Evolutionary conservation across 2,113 vertebrate genomes (phyloP), one percentile per base, ranked within the genome.

Genomic region (Nipponia nippon): DNA sequence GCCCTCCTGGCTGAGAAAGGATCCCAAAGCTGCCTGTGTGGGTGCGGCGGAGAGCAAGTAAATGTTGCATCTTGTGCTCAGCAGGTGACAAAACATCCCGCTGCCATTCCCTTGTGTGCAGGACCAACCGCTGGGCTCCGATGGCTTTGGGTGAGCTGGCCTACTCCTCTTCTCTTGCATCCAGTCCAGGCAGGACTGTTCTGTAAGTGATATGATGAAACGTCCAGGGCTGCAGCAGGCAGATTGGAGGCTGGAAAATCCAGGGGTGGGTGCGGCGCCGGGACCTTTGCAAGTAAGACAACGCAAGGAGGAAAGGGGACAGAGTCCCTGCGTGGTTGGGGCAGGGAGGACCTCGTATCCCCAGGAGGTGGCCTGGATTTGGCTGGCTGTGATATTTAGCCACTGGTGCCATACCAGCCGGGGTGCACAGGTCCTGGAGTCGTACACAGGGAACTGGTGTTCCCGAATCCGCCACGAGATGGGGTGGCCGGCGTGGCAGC

Each of bases 211-310:
- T 29, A 23, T 8, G 18, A 10, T 7, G 25, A 46, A 36, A 18
- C 1, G 6, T 11, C 36, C 36, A 4, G 5, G 1, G 27, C 20
- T 10, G 1, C 6, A 6, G 16, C 8, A 44, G 23, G 34, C 4
- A 3, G 10, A 20, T 2, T 1, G 22, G 30, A n/a, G 40, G 32
- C 5, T 16, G 11, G 44, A 11, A 40, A 26, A 19, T 8, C 15
- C 3, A 27, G 8, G 36, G 44, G 14, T 2, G 29, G 19, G 19
- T 1, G 17, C 2, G 17, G 26, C 26, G 44, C 18, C 61, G 44
- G 55, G n/a, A 42, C 23, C 18, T 50, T 4, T 9, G 55, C 29
- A 7, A 9, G 19, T 25, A 17, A 44, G 26, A 17, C 2, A 11
- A 16, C 1, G 44, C 3, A 32, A 36, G 58, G 82, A 46, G 58